Evolutionary conservation across 2,113 vertebrate species (phyloP).

Genomic region (Gasterosteus aculeatus): DNA sequence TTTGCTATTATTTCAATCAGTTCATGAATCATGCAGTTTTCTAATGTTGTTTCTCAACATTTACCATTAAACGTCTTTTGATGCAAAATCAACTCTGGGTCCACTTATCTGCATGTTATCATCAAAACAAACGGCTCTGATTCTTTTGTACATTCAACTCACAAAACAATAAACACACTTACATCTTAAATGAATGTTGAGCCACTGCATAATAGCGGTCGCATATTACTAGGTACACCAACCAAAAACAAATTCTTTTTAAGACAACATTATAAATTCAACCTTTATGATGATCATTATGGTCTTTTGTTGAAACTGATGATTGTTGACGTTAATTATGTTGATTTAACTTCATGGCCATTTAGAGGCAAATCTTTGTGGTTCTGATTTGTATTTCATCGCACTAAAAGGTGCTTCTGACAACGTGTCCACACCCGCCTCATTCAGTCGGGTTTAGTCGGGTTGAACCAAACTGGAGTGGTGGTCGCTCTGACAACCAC

Average conservation of each 20-base stretch:
- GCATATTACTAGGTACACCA: not conserved
- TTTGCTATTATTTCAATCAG: conserved; percentile 72
- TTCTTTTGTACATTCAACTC: not conserved
- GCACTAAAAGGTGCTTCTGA: not conserved
- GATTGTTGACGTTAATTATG: not conserved
- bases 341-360: not conserved
- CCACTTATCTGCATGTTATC: conserved; percentile 50
- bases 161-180: not conserved
- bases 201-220: not conserved
- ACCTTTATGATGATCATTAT: not conserved
- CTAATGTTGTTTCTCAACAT: conserved; percentile 54
- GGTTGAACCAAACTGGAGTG: not conserved
- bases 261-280: not conserved
- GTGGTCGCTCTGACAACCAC: not conserved
- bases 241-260: not conserved
- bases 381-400: not conserved
- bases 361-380: not conserved
- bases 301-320: not conserved
- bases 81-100: conserved; percentile 42
- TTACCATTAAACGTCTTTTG: conserved; percentile 59
- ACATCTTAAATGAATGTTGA: not conserved
- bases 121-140: conserved; percentile 47
- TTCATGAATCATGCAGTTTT: conserved; percentile 75
- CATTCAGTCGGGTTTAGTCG: not conserved
- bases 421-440: not conserved